phyloP scores from a whole-genome alignment of 2,113 vertebrate species.

The Poecile atricapillus region DNA sequence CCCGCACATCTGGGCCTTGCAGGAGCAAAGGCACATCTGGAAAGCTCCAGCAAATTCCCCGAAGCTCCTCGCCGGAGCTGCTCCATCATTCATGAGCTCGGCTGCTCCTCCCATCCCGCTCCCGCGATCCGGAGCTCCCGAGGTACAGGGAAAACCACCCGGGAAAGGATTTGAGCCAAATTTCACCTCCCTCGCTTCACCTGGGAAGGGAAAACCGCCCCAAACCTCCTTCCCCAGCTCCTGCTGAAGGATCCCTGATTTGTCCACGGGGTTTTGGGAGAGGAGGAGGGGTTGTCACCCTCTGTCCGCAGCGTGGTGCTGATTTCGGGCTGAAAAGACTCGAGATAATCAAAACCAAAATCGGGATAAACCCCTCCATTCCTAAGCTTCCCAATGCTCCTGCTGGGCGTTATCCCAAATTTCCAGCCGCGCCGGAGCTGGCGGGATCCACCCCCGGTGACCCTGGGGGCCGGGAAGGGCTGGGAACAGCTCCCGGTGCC shows the following conservation, averaged over 20 bases:
- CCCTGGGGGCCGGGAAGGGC: background rate
- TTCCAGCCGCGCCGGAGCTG: background rate
- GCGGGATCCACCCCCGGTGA: background rate
- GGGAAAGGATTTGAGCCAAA: accelerated
- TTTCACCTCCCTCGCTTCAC: background rate
- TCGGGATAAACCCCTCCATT: background rate
- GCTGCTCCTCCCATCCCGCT: background rate
- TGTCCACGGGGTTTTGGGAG: background rate
- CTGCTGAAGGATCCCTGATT: background rate
- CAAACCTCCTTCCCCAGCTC: background rate
- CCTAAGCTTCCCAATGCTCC: background rate
- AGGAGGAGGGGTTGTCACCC: background rate
- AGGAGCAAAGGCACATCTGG: constrained; percentile 11
- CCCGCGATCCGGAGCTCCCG: too few species aligned
- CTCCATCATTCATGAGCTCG: background rate
- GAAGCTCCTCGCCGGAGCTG: background rate
- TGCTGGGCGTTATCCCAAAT: background rate
- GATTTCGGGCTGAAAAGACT: background rate
- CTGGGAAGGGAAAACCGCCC: background rate
- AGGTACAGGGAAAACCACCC: background rate
- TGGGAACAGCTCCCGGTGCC: constrained; percentile 46
- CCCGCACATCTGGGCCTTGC: background rate
- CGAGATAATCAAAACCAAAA: accelerated
- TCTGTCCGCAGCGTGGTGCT: background rate
- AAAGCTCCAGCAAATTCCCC: background rate